Evolutionary conservation across 2,113 vertebrate genomes (phyloP).

Genomic region (Thermophis baileyi): DNA sequence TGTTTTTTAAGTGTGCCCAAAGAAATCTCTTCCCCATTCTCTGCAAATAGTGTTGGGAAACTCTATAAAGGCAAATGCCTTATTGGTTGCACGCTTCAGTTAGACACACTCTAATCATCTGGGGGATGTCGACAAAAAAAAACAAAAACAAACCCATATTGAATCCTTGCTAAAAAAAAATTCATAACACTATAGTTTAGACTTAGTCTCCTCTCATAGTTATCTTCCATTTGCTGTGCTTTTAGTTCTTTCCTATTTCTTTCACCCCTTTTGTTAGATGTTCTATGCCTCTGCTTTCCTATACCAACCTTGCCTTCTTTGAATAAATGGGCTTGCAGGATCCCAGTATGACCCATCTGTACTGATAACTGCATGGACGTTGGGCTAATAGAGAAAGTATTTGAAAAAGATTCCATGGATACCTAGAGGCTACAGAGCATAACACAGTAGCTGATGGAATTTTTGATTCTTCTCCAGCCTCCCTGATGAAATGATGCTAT

Average conservation of each 20-base stretch:
- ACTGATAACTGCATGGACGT: not conserved
- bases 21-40: not conserved
- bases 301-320: not conserved
- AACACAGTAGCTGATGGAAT: not conserved
- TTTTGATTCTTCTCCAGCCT: not conserved
- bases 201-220: not conserved
- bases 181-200: not conserved
- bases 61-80: not conserved
- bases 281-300: not conserved
- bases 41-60: not conserved
- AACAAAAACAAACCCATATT: fast-evolving
- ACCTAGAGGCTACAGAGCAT: not conserved
- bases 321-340: not conserved
- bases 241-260: not conserved
- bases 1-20: not conserved
- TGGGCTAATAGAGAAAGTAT: not conserved
- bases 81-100: not conserved
- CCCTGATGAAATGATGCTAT: not conserved
- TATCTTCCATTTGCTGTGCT: not conserved
- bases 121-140: not conserved
- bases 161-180: not conserved
- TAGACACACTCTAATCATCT: not conserved
- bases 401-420: not conserved
- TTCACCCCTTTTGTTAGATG: not conserved
- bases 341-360: not conserved